Evolutionary conservation across 2,113 vertebrate genomes (phyloP).

Genomic region (Pholis gunnellus): DNA sequence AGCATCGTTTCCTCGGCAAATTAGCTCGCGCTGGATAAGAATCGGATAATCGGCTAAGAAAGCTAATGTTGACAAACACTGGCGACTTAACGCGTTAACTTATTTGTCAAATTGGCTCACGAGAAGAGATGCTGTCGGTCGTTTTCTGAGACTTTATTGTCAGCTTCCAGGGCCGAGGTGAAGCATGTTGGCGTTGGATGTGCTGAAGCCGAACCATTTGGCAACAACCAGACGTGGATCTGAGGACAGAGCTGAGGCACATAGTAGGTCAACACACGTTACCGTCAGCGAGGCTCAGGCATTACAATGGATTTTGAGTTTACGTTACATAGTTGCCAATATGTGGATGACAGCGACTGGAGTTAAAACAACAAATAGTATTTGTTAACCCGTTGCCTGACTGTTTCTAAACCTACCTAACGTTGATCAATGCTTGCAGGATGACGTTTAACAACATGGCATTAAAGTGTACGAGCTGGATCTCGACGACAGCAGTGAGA

Average conservation of each 20-base stretch:
- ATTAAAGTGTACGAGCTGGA: constrained; percentile 30
- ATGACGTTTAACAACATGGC: constrained; percentile 59
- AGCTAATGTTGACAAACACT: constrained; percentile 72
- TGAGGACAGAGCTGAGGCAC: constrained; percentile 33
- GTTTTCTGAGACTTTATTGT: background rate
- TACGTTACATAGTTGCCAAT: background rate
- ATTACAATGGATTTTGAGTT: constrained; percentile 8
- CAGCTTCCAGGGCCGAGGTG: constrained; percentile 12
- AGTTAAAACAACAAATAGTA: background rate
- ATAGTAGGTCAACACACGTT: constrained; percentile 46
- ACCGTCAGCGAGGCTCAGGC: background rate
- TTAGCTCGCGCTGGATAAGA: constrained; percentile 26
- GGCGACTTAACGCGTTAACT: constrained; percentile 11
- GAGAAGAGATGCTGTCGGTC: background rate
- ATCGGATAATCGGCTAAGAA: constrained; percentile 38
- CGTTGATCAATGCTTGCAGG: background rate
- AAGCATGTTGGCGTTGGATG: constrained; percentile 52
- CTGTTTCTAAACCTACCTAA: background rate
- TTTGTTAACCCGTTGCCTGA: background rate
- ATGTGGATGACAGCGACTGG: background rate
- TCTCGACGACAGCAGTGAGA: constrained; percentile 53
- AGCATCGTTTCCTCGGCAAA: background rate
- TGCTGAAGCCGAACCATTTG: constrained; percentile 32
- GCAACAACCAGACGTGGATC: constrained; percentile 38
- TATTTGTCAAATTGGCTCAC: background rate